These are phyloP conservation scores for Agrochola lychnidis DNA, from an alignment of 2,888 invertebrate species.

Conservation along the genomic window DNA sequence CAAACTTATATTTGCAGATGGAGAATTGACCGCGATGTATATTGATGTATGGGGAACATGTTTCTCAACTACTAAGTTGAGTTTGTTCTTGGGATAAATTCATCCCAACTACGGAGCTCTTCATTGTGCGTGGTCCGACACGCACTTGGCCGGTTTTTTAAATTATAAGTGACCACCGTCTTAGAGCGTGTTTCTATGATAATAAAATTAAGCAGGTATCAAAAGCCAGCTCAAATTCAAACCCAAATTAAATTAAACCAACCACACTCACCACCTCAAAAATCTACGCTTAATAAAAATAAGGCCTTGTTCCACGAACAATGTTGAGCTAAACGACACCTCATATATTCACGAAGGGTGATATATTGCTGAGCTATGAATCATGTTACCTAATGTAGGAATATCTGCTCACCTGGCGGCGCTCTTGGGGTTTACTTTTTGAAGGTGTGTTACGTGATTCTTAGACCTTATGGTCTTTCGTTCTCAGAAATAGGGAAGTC, in stretches of 20 bases:
- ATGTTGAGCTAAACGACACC: constrained; percentile 38
- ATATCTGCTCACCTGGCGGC: constrained; percentile 44
- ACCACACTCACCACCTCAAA: neutral
- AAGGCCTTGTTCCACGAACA: neutral
- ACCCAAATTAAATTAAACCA: neutral
- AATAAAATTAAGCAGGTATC: neutral
- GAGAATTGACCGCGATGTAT: too few species aligned
- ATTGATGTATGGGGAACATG: too few species aligned
- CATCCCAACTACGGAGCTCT: too few species aligned
- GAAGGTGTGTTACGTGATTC: constrained; percentile 16
- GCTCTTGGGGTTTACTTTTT: constrained; percentile 13
- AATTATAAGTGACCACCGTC: neutral
- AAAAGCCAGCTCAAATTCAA: neutral
- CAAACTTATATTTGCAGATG: too few species aligned
- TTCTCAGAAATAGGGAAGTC: neutral
- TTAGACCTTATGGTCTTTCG: neutral
- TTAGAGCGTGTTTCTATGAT: neutral
- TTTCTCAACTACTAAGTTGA: too few species aligned
- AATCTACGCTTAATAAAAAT: neutral
- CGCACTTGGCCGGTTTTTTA: too few species aligned
- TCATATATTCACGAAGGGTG: constrained; percentile 52
- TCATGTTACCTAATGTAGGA: constrained; percentile 56
- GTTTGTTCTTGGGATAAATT: too few species aligned
- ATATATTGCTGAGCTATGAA: constrained; percentile 60
- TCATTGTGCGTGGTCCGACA: too few species aligned